phyloP scores from a whole-genome alignment of 2,797 vertebrate genomes.

The Arctocebus calabarensis region DNA sequence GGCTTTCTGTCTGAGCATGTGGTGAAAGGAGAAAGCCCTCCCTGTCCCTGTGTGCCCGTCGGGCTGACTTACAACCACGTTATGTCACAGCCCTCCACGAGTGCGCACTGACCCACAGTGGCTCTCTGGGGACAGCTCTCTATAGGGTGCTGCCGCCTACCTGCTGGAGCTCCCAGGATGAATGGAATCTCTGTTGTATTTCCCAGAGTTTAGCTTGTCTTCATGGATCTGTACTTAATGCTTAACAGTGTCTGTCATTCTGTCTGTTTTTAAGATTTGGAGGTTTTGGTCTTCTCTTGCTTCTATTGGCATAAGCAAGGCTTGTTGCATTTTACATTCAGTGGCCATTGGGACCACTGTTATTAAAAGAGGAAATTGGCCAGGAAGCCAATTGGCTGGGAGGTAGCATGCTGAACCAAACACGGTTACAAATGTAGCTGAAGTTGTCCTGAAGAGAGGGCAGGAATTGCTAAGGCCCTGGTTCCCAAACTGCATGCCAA shows the following conservation, averaged over 20 bases:
- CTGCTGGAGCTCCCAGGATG: background rate
- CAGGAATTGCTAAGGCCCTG: background rate
- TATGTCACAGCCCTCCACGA: background rate
- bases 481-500: background rate
- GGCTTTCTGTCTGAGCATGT: background rate
- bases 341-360: background rate
- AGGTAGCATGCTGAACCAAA: background rate
- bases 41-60: background rate
- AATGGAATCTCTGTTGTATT: fast-evolving
- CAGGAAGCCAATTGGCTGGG: background rate
- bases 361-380: slow-evolving; percentile 16
- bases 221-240: background rate
- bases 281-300: background rate
- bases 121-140: fast-evolving
- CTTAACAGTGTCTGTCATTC: background rate
- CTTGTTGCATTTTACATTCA: background rate
- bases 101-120: background rate
- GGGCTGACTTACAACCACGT: background rate
- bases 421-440: background rate
- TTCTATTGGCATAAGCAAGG: background rate
- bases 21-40: background rate
- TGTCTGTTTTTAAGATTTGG: background rate
- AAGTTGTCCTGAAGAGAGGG: background rate
- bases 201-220: background rate
- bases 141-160: fast-evolving